A percentile compares a stretch with the other conserved stretches of the same genome.
Conservation (phyloP, 2,888 invertebrate species). For the Troides aeacus region DNA sequence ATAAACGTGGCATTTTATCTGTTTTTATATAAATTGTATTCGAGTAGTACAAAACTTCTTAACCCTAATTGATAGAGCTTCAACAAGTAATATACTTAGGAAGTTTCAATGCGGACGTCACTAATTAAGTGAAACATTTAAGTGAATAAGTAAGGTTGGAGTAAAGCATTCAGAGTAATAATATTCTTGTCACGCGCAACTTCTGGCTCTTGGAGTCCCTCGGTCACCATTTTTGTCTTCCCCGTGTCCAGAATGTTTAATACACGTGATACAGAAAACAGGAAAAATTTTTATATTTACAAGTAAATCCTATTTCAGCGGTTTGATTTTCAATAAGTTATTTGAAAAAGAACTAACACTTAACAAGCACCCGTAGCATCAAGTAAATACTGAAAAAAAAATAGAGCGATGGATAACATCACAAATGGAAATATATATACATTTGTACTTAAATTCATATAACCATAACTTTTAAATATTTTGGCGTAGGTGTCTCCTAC, state of each 20-base stretch:
- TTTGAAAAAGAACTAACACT: not conserved
- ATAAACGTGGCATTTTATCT: not conserved
- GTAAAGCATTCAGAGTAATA: slow-evolving; percentile 11
- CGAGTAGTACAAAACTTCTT: not conserved
- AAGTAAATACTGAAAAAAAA: too few relatives aligned
- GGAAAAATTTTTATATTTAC: not conserved
- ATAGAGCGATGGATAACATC: too few relatives aligned
- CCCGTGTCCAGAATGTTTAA: slow-evolving; percentile 12
- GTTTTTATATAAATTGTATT: not conserved
- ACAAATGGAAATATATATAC: too few relatives aligned
- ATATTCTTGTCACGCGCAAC: slow-evolving; percentile 18
- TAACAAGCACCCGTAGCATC: not conserved
- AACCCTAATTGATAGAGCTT: not conserved
- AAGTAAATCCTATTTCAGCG: not conserved
- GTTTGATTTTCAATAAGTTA: not conserved
- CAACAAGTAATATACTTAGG: slow-evolving; percentile 10
- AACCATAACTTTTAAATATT: too few relatives aligned
- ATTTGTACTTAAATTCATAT: too few relatives aligned
- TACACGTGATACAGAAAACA: not conserved
- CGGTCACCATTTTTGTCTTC: slow-evolving; percentile 14
- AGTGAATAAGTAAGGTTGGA: slow-evolving; percentile 18
- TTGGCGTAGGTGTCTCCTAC: too few relatives aligned
- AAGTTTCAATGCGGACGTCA: slow-evolving; percentile 13
- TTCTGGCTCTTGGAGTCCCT: slow-evolving; percentile 4
- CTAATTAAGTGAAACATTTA: slow-evolving; percentile 22